phyloP scores from a whole-genome alignment of 2,113 vertebrate species.

The Gnathochromis pfefferi region DNA sequence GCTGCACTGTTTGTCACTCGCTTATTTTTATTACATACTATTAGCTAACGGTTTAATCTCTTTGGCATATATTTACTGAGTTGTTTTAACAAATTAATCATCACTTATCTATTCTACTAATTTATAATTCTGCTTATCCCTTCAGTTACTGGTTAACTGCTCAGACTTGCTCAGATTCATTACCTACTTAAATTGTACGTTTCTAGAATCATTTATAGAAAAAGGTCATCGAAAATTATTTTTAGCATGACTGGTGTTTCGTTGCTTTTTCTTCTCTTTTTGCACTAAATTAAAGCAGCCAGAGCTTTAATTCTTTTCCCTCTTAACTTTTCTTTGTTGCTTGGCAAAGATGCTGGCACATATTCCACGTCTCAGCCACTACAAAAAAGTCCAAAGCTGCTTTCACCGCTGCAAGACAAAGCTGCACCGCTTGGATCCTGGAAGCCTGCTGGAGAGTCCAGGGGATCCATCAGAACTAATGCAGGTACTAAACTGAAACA shows the following conservation, averaged over 20 bases:
- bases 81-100: background rate
- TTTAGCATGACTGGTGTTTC: background rate
- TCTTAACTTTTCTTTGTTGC: background rate
- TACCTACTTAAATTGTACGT: background rate
- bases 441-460: background rate
- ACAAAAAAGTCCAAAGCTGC: background rate
- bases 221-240: background rate
- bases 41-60: background rate
- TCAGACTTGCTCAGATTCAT: background rate
- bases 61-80: background rate
- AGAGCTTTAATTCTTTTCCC: conserved; percentile 6
- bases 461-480: background rate
- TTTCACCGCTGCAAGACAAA: conserved; percentile 22
- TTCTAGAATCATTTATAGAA: background rate
- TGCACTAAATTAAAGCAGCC: background rate
- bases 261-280: fast-evolving
- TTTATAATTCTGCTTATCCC: background rate
- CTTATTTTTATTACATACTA: background rate
- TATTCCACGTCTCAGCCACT: conserved; percentile 15
- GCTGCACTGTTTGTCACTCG: background rate
- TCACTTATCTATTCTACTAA: background rate
- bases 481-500: background rate
- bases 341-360: conserved; percentile 50
- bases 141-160: background rate
- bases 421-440: background rate